Percentiles rank a stretch among this genome's conserved stretches.
phyloP scores from a whole-genome alignment of 2,113 vertebrate species.

The Drymodes brunneopygia region DNA sequence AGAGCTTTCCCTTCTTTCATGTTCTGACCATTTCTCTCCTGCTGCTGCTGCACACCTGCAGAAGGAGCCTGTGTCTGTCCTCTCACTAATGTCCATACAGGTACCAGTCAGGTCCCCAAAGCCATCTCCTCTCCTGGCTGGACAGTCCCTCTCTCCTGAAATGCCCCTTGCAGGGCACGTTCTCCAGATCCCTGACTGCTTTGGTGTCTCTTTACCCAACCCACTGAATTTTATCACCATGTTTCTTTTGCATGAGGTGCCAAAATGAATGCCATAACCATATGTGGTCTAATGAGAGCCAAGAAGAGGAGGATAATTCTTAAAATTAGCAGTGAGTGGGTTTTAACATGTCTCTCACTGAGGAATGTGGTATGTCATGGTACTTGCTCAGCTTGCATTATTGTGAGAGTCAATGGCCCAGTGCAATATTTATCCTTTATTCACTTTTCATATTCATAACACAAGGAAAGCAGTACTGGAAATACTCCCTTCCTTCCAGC shows the following conservation, averaged over 20 bases:
- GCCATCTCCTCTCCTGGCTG: background rate
- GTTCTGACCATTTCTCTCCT: background rate
- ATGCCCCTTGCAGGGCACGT: accelerated
- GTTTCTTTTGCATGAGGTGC: background rate
- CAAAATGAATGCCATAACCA: background rate
- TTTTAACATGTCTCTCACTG: background rate
- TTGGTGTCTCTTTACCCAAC: background rate
- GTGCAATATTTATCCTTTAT: background rate
- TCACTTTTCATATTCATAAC: background rate
- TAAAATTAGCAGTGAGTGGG: background rate
- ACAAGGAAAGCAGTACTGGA: background rate
- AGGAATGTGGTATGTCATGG: background rate
- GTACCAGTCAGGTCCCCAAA: background rate
- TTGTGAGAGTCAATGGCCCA: background rate
- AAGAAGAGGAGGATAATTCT: background rate
- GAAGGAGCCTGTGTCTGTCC: background rate
- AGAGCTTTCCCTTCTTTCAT: background rate
- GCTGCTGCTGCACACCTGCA: background rate
- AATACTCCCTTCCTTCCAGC: background rate
- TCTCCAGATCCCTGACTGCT: background rate
- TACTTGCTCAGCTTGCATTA: background rate
- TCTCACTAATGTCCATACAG: background rate
- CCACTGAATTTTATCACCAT: background rate
- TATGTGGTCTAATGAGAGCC: background rate
- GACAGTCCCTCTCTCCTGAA: background rate